phyloP scores from a whole-genome alignment of 2,888 invertebrate species.

The Tachina fera region DNA sequence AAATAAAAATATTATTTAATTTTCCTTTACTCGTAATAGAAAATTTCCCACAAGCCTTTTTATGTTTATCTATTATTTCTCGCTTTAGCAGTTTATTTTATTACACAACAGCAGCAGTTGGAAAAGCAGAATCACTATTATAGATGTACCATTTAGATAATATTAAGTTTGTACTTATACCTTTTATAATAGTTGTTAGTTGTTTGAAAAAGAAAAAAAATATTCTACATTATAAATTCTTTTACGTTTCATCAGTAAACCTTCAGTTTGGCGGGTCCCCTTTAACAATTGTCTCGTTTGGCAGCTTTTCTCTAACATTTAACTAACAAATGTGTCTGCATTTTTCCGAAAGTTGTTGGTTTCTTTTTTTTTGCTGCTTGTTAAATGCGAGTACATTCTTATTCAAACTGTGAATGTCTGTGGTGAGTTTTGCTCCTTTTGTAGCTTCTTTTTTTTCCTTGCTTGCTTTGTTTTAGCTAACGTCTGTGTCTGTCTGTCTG shows the following conservation, averaged over 20 bases:
- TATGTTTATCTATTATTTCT: background rate
- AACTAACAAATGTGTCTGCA: constrained; percentile 69
- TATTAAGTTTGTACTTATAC: constrained; percentile 64
- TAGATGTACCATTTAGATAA: constrained; percentile 64
- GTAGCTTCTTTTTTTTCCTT: background rate
- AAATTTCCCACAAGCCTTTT: background rate
- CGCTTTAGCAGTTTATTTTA: background rate
- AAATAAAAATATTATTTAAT: too few species aligned
- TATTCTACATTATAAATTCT: constrained; percentile 34
- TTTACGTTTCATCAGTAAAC: constrained; percentile 42
- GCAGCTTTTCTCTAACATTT: constrained; percentile 14
- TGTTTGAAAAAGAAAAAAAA: constrained; percentile 13
- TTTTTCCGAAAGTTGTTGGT: constrained; percentile 3
- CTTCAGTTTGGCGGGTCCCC: background rate
- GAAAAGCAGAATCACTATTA: constrained; percentile 24
- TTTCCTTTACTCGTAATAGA: background rate
- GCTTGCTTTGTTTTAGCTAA: background rate
- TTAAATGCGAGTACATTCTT: constrained; percentile 36
- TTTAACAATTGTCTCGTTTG: constrained; percentile 24
- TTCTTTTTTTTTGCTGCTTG: background rate
- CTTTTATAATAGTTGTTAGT: constrained; percentile 55
- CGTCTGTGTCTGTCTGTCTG: constrained; percentile 21
- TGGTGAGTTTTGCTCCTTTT: constrained; percentile 1
- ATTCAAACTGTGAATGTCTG: constrained; percentile 12
- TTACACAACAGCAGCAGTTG: background rate